phyloP scores from a whole-genome alignment of 2,888 invertebrate genomes.

The Drosophila vallismaia region DNA sequence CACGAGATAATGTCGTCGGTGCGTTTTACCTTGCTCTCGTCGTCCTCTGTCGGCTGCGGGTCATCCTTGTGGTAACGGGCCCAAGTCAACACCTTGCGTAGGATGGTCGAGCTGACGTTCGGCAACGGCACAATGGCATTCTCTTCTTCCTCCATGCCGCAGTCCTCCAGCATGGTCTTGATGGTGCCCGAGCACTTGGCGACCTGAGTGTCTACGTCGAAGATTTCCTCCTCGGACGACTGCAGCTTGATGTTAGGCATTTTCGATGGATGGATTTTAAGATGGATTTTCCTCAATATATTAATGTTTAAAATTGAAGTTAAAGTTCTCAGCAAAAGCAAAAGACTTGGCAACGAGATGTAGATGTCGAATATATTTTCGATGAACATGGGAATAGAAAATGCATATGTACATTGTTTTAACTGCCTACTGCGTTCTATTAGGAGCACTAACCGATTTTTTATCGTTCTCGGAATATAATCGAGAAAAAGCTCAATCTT shows the following conservation, averaged over 20 bases:
- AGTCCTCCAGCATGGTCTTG: constrained; percentile 71
- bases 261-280: not conserved
- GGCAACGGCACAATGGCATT: constrained; percentile 69
- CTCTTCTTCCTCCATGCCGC: constrained; percentile 72
- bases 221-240: constrained; percentile 67
- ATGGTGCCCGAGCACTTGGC: constrained; percentile 73
- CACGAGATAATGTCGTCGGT: constrained; percentile 71
- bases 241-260: constrained; percentile 70
- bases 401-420: no score
- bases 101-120: constrained; percentile 69
- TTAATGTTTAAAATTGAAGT: not conserved
- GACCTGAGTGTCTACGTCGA: constrained; percentile 69
- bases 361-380: no score
- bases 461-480: no score
- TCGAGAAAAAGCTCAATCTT: no score
- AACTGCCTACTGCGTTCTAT: no score
- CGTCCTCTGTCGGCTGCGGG: constrained; percentile 63
- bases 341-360: no score
- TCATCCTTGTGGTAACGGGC: constrained; percentile 69
- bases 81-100: constrained; percentile 66
- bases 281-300: constrained; percentile 3
- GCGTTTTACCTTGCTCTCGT: constrained; percentile 70
- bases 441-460: no score
- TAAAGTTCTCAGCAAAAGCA: not conserved
- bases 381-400: no score